Evolutionary conservation across 1,140 invertebrate genomes (phyloP), one percentile per base, ranked within the genome.

Genomic region (Ruditapes philippinarum): DNA sequence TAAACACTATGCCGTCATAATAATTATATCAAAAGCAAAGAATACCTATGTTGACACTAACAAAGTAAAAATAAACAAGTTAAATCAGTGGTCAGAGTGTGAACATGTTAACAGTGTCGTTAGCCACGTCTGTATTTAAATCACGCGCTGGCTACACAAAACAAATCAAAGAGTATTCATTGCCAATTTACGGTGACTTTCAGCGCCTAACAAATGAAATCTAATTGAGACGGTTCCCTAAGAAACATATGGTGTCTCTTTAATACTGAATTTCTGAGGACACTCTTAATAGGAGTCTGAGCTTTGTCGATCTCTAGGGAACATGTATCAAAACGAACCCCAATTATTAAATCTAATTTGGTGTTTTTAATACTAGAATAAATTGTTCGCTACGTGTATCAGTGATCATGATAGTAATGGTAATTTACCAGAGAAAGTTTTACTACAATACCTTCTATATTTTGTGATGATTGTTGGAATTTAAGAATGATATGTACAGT

Each of bases 311-410:
- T 70, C 82, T 49, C 42, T 31, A 17, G 82, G 82, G 80, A 84
- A 45, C 62, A 49, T 54, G 68, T 84, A 51, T 86, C 84, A 86
- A 86, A 54, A 62, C 49, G 38, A 86, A 54, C 42, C 68, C 85
- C 73, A 88, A 80, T 88, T 88, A 88, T 80, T 57, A 78, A 65
- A 88, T 70, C 85, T 73, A 88, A 88, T 88, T 80, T 68, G 57
- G 65, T 38, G 84, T 57, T 45, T 57, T 76, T 76, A 78, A 38
- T 25, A 54, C 74, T 36, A 33, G 74, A 78, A 78, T 51, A 78
- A 78, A 78, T 78, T 78, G 74, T 51, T 36, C 22, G 12, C 42
- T 78, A 14, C n/a, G n/a, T n/a, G n/a, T n/a, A n/a, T n/a, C n/a
- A n/a, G n/a, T n/a, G n/a, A n/a, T n/a, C n/a, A n/a, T n/a, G n/a